These are phyloP conservation scores for Adelges cooleyi DNA, from an alignment of 1,140 invertebrate species.

Conservation along the genomic window DNA sequence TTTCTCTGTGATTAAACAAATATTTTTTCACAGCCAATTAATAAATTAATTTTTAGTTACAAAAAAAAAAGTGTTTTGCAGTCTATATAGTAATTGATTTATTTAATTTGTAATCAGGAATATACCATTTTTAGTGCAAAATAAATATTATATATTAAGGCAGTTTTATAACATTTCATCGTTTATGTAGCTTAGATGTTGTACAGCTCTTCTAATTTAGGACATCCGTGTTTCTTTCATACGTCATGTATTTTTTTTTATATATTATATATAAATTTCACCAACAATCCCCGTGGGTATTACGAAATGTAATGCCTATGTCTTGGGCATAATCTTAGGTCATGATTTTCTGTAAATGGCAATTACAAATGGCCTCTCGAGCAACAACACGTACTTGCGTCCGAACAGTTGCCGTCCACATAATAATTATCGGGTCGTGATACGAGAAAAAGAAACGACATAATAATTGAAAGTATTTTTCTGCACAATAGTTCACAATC, in stretches of 20 bases:
- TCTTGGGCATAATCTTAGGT: constrained; percentile 9
- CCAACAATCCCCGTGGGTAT: not conserved
- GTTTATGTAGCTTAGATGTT: too few relatives aligned
- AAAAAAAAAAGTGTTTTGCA: too few relatives aligned
- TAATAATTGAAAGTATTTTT: constrained; percentile 29
- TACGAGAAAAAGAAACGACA: constrained; percentile 23
- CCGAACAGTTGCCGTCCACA: constrained; percentile 21
- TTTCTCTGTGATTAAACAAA: too few relatives aligned
- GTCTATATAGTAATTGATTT: too few relatives aligned
- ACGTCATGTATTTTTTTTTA: not conserved
- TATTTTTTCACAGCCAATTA: too few relatives aligned
- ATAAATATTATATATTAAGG: too few relatives aligned
- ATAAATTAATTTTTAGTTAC: too few relatives aligned
- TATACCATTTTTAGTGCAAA: too few relatives aligned
- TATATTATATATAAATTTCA: constrained; percentile 1
- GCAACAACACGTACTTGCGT: constrained; percentile 13
- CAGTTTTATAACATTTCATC: too few relatives aligned
- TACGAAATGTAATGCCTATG: constrained; percentile 14
- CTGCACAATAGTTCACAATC: constrained; percentile 23
- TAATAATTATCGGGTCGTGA: constrained; percentile 24
- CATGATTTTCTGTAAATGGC: constrained; percentile 27
- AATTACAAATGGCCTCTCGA: constrained; percentile 27
- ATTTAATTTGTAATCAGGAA: too few relatives aligned
- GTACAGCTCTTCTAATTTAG: too few relatives aligned
- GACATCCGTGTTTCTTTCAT: not conserved